A percentile compares a stretch with the other conserved stretches of the same genome.
Evolutionary conservation across 2,888 invertebrate species (phyloP).

Genomic region (Eucera pruinosa): DNA sequence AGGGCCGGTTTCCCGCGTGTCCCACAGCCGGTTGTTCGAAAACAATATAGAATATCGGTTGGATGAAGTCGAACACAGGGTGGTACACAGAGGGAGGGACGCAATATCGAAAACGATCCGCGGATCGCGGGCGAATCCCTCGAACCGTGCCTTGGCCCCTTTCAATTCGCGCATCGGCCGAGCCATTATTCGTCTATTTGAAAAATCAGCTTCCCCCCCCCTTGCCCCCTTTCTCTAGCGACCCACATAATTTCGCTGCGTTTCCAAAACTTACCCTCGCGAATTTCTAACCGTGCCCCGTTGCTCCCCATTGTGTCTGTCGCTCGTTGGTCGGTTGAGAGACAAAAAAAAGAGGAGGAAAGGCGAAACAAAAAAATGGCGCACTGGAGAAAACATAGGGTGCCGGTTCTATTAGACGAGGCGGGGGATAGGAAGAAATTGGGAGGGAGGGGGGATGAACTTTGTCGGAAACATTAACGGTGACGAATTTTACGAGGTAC

Average conservation of each 20-base stretch:
- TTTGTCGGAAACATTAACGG: background rate
- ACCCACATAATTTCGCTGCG: background rate
- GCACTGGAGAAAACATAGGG: no score
- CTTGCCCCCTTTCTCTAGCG: background rate
- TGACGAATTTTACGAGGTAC: background rate
- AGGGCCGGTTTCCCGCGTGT: no score
- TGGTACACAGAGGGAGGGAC: background rate
- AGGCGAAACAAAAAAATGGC: no score
- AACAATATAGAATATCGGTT: background rate
- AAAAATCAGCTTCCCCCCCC: conserved; percentile 18
- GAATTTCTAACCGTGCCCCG: background rate
- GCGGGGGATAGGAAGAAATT: no score
- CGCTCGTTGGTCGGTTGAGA: no score
- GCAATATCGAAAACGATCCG: conserved; percentile 40
- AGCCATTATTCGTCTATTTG: conserved; percentile 25
- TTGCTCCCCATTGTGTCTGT: no score
- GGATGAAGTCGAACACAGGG: background rate
- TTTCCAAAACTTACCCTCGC: conserved; percentile 8
- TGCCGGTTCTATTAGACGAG: no score
- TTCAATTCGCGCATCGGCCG: conserved; percentile 49
- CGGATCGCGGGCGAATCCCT: conserved; percentile 25
- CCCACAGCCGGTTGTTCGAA: background rate
- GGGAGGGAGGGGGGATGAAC: background rate
- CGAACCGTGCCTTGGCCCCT: conserved; percentile 31
- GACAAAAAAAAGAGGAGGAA: no score